Base-by-base conservation (phyloP, 2,113 vertebrate species). In the Ctenomys sociabilis region DNA sequence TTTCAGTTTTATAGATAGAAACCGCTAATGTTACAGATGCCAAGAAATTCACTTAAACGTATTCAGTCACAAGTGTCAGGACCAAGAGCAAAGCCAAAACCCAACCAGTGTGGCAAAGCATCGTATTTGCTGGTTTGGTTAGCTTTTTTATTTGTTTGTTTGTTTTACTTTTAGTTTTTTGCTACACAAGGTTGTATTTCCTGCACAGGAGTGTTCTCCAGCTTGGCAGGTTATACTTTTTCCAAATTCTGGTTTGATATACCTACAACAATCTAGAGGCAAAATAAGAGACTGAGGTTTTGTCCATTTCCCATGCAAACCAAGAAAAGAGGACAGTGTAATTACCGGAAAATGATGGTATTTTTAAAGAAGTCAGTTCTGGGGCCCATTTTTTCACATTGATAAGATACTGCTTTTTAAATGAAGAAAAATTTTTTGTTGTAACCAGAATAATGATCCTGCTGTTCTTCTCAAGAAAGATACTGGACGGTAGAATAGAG, bases 401-500 rank as follows among this genome's bases (percentile, higher is more conserved):
- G 81, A 6, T 54, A 87, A 54, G 5, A 37, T 28, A 17, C 16
- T 70, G 37, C 61, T 59, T 70, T 24, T 12, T 64, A 87, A 68
- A 52, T 77, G 91, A n/a, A 93, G 24, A 1, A 4, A 86, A 28
- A 4, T 19, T 1, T 8, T 16, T 66, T 7, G 54, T 88, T 86
- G 45, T 83, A 52, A 64, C 11, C 35, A 7, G 89, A 12, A 52
- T n/a, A 54, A 61, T 21, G 0, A 72, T 93, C 19, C 63, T 88
- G 6, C 35, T 91, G 35, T 80, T 73, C 61, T 8, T 84, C 8
- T 19, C 9, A 2, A 45, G 37, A 2, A 57, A 64, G 80, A 70
- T n/a, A 45, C 57, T 78, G 95, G 17, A 73, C 19, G 68, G n/a
- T 94, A 63, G 95, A 96, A 9, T 21, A 93, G 96, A 37, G 6